Evolutionary conservation across 2,797 vertebrate genomes (phyloP).

Genomic region (Melanotaenia boesemani): DNA sequence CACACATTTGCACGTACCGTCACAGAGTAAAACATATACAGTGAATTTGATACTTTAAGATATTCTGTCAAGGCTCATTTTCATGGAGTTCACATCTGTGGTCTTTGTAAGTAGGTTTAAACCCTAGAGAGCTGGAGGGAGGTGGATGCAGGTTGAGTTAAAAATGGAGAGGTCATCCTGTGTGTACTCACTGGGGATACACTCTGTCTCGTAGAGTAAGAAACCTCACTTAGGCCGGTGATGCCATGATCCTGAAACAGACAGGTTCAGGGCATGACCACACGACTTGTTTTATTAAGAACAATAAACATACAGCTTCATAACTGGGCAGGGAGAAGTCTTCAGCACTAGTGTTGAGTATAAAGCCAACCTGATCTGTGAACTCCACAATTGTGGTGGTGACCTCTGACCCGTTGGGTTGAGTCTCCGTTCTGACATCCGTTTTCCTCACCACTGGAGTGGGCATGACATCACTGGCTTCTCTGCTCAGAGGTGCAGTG

Average conservation of each 20-base stretch:
- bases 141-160: slow-evolving; percentile 39
- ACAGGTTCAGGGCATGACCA: background rate
- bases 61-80: slow-evolving; percentile 9
- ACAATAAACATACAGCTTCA: too few species aligned
- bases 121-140: slow-evolving; percentile 27
- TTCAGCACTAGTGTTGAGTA: background rate
- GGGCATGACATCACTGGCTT: slow-evolving; percentile 76
- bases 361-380: slow-evolving; percentile 83
- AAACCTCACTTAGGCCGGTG: slow-evolving; percentile 73
- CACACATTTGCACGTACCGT: background rate
- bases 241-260: slow-evolving; percentile 81
- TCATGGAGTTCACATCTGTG: slow-evolving; percentile 19
- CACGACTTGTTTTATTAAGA: background rate
- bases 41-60: slow-evolving; percentile 1
- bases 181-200: slow-evolving; percentile 84
- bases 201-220: slow-evolving; percentile 79
- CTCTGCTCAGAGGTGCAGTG: slow-evolving; percentile 69
- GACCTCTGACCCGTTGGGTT: slow-evolving; percentile 86
- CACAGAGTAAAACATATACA: background rate
- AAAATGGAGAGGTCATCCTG: slow-evolving; percentile 35
- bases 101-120: slow-evolving; percentile 54
- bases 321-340: background rate
- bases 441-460: slow-evolving; percentile 83
- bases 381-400: slow-evolving; percentile 83
- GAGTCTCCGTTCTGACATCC: slow-evolving; percentile 84